phyloP scores from a whole-genome alignment of 2,888 invertebrate genomes.

The Chironomus riparius region DNA sequence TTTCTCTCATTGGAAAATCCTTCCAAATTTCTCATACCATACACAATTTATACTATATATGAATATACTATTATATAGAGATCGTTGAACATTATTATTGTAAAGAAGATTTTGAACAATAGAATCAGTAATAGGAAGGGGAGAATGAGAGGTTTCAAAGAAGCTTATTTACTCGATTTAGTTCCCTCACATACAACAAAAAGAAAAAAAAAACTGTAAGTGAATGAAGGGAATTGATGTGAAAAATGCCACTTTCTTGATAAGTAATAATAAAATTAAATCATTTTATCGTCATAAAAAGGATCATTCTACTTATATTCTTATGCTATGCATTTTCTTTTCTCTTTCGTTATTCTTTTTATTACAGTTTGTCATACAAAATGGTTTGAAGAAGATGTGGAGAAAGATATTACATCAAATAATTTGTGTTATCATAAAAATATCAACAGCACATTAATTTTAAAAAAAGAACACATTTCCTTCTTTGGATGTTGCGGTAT shows the following conservation, averaged over 20 bases:
- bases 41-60: neutral
- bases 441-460: no score
- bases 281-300: constrained; percentile 20
- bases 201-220: constrained; percentile 1
- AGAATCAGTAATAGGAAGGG: neutral
- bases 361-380: no score
- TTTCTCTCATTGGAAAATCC: neutral
- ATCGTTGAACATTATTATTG: neutral
- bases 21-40: neutral
- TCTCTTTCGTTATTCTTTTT: neutral
- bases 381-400: no score
- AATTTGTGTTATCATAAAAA: no score
- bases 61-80: neutral
- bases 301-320: neutral
- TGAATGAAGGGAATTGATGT: constrained; percentile 20
- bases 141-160: constrained; percentile 10
- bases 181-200: neutral
- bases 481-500: no score
- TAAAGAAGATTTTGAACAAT: neutral
- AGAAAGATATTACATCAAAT: no score
- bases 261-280: constrained; percentile 27
- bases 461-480: no score
- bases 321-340: neutral
- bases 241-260: constrained; percentile 26
- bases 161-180: constrained; percentile 26